phyloP scores from a whole-genome alignment of 23 tunicate species.

The Halocynthia aurantium region DNA sequence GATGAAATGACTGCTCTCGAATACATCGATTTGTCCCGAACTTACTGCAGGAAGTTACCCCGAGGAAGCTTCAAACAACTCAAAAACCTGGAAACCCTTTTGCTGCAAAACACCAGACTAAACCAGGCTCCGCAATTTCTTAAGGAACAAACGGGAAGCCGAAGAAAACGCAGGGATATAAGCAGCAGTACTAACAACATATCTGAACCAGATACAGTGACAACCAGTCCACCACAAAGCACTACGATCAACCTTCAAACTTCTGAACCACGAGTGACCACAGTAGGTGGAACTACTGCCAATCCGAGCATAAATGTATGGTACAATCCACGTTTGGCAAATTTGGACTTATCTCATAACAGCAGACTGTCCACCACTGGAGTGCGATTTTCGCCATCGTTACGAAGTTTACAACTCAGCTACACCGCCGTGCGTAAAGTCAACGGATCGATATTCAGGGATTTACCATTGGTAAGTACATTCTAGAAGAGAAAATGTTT shows the following conservation, averaged over 20 bases:
- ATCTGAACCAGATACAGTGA: not conserved
- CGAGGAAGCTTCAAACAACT: conserved; percentile 30
- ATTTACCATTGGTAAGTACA: no score
- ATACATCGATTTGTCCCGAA: conserved; percentile 41
- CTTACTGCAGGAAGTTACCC: conserved; percentile 32
- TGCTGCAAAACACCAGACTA: conserved; percentile 17
- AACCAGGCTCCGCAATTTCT: conserved; percentile 10
- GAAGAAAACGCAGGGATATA: no score
- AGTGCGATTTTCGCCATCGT: conserved; percentile 20
- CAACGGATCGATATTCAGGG: no score
- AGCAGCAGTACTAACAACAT: no score
- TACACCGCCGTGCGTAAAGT: not conserved
- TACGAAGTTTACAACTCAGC: conserved; percentile 6
- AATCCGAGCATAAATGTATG: not conserved
- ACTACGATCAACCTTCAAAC: no score
- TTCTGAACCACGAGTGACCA: no score
- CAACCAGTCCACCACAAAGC: no score
- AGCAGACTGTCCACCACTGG: conserved; percentile 8
- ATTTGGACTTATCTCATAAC: conserved; percentile 36
- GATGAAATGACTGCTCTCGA: conserved; percentile 21
- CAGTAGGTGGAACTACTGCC: no score
- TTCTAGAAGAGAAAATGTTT: no score
- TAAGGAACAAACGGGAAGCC: not conserved
- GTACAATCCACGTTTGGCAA: conserved; percentile 31
- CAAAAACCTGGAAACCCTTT: conserved; percentile 24